These are phyloP conservation scores for Lophochroa leadbeateri DNA, from an alignment of 2,113 vertebrate genomes.

Conservation along the genomic window DNA sequence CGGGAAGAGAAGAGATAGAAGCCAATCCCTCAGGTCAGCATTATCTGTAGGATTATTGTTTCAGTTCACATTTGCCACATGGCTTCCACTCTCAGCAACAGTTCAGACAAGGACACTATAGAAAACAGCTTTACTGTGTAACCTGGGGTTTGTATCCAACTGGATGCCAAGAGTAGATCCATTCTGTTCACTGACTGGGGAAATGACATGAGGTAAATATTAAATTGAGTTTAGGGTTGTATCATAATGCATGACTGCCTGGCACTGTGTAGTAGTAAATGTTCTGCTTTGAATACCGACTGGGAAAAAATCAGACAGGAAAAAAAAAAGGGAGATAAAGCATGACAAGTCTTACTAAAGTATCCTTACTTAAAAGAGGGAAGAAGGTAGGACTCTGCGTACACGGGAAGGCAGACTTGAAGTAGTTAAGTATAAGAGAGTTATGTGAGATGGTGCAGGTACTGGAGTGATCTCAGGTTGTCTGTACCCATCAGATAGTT, in stretches of 20 bases:
- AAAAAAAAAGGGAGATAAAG: neutral
- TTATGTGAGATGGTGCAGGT: neutral
- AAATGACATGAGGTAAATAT: neutral
- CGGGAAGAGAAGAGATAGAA: neutral
- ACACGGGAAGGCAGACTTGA: neutral
- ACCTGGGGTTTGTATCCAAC: neutral
- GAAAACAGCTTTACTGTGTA: neutral
- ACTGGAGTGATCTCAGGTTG: rapidly evolving
- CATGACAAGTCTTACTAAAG: neutral
- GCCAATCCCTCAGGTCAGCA: neutral
- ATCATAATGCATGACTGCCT: neutral
- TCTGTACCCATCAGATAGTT: neutral
- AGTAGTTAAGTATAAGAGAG: neutral
- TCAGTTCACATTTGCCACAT: neutral
- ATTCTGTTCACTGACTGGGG: neutral
- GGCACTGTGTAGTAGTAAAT: neutral
- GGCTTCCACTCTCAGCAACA: neutral
- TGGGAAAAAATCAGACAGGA: neutral
- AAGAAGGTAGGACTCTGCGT: neutral
- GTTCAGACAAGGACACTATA: neutral
- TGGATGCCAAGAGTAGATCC: neutral
- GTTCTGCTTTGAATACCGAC: neutral
- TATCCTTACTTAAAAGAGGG: neutral
- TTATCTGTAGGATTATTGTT: neutral
- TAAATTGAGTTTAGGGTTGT: neutral